Evolutionary conservation across 2,888 invertebrate species (phyloP).

Genomic region (Antheraea assamensis): DNA sequence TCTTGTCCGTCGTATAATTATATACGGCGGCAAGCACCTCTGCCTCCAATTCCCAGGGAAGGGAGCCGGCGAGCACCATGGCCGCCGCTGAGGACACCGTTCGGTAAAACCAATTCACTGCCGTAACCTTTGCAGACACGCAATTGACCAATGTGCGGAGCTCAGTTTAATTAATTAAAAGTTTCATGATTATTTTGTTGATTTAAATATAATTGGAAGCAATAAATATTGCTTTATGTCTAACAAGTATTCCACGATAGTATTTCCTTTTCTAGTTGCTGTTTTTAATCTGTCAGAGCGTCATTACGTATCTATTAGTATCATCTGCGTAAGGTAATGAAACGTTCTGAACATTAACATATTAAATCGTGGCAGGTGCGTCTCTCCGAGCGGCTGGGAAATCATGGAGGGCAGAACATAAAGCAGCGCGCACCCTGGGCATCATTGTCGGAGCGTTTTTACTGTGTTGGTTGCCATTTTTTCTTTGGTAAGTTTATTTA

Average conservation of each 20-base stretch:
- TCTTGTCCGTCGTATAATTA: no score
- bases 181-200: no score
- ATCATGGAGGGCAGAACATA: conserved; percentile 94
- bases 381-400: conserved; percentile 88
- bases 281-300: background rate
- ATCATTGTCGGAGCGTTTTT: conserved; percentile 98
- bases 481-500: conserved; percentile 89
- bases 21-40: no score
- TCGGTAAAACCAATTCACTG: no score
- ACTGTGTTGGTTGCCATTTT: conserved; percentile 97
- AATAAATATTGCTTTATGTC: background rate
- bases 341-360: conserved; percentile 14
- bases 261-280: background rate
- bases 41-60: no score
- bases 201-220: no score
- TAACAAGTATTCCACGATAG: no score
- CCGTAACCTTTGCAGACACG: no score
- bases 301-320: background rate
- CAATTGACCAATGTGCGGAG: no score
- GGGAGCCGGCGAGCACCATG: no score
- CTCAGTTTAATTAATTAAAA: no score
- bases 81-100: no score
- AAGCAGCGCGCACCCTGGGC: conserved; percentile 96
- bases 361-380: conserved; percentile 76
- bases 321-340: conserved; percentile 6